A percentile compares a stretch with the other conserved stretches of the same genome.
These are phyloP conservation scores for Chionodraco myersi DNA, from an alignment of 2,113 vertebrate species.

Conservation along the genomic window DNA sequence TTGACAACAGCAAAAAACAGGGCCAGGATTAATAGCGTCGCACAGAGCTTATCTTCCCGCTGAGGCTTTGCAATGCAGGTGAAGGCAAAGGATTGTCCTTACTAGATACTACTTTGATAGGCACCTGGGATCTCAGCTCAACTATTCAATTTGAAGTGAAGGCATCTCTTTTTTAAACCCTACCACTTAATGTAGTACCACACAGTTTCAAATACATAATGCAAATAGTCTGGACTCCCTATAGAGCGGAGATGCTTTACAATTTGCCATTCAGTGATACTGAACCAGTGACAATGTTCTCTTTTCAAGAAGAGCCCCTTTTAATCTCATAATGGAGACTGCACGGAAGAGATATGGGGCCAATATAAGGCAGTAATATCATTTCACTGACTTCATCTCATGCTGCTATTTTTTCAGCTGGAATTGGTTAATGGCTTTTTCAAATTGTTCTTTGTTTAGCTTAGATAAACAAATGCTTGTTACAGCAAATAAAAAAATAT, in stretches of 20 bases:
- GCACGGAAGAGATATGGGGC: constrained; percentile 18
- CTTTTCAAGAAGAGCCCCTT: constrained; percentile 5
- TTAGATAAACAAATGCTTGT: constrained; percentile 52
- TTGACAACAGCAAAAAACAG: constrained; percentile 84
- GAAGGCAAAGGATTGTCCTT: constrained; percentile 26
- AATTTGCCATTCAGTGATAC: background rate
- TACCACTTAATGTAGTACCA: background rate
- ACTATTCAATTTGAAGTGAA: background rate
- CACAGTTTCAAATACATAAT: background rate
- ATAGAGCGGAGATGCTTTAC: background rate
- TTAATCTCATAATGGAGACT: constrained; percentile 27
- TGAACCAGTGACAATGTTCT: constrained; percentile 1
- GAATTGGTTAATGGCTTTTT: constrained; percentile 46
- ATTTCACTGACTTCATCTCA: constrained; percentile 43
- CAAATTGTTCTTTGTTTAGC: constrained; percentile 40
- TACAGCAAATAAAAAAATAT: constrained; percentile 45
- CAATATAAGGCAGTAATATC: constrained; percentile 22
- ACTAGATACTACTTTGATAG: constrained; percentile 17
- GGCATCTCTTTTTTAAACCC: background rate
- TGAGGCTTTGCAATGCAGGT: constrained; percentile 54
- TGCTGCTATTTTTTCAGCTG: constrained; percentile 41
- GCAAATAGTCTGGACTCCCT: background rate
- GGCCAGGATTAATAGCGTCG: constrained; percentile 80
- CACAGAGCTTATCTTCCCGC: constrained; percentile 63
- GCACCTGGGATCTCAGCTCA: background rate